Evolutionary conservation across 2,888 invertebrate genomes (phyloP).

Genomic region (Eupithecia abbreviata): DNA sequence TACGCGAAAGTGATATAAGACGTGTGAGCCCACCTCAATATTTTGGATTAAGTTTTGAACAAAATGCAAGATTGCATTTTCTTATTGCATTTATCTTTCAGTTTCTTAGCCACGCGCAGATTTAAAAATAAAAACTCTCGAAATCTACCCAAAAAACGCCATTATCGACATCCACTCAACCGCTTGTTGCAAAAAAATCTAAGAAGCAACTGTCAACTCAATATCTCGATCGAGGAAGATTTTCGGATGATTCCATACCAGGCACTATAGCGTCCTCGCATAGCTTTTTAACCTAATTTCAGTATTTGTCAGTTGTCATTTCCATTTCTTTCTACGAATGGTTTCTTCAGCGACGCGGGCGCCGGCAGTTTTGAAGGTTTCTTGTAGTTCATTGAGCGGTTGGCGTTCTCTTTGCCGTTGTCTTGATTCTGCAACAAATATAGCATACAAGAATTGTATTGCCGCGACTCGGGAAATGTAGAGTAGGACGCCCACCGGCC

Average conservation of each 20-base stretch:
- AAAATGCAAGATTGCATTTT: not conserved
- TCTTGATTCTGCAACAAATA: slow-evolving; percentile 53
- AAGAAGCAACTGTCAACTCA: not conserved
- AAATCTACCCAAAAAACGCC: not conserved
- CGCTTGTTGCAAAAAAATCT: not conserved
- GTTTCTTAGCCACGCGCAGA: not conserved
- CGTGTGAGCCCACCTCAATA: not conserved
- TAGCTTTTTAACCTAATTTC: not conserved
- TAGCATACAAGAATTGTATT: not conserved
- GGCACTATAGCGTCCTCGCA: not conserved
- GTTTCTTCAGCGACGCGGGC: slow-evolving; percentile 67
- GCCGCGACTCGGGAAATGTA: not conserved
- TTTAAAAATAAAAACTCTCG: not conserved
- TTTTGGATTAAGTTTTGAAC: not conserved
- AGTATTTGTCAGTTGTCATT: slow-evolving; percentile 46
- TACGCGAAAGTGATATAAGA: not conserved
- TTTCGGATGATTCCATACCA: not conserved
- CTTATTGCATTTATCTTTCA: not conserved
- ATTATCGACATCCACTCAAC: not conserved
- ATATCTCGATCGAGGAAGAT: not conserved
- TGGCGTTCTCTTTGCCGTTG: slow-evolving; percentile 69
- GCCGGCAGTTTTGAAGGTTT: slow-evolving; percentile 72
- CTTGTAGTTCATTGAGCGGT: slow-evolving; percentile 54
- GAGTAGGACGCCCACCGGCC: not conserved
- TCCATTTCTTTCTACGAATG: slow-evolving; percentile 61